These are phyloP conservation scores for Rana temporaria DNA, from an alignment of 2,113 vertebrate species.

Conservation along the genomic window DNA sequence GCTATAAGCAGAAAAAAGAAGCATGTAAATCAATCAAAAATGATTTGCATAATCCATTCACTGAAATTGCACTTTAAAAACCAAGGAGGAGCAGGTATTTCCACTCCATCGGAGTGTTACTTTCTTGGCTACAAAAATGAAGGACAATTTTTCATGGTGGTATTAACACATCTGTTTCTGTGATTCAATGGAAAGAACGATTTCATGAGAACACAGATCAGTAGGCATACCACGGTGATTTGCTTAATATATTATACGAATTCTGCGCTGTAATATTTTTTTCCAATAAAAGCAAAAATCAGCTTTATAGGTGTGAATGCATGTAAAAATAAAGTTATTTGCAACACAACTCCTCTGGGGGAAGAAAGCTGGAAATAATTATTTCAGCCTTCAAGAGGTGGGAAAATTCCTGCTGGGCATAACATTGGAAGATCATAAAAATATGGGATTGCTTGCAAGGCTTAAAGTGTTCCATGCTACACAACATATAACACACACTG, in stretches of 20 bases:
- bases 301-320: constrained; percentile 63
- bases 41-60: constrained; percentile 26
- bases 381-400: constrained; percentile 47
- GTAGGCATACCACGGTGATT: constrained; percentile 67
- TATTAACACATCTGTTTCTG: constrained; percentile 79
- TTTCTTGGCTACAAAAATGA: constrained; percentile 71
- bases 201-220: constrained; percentile 77
- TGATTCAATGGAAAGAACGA: constrained; percentile 76
- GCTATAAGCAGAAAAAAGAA: constrained; percentile 72
- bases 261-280: constrained; percentile 59
- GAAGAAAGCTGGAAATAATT: constrained; percentile 60
- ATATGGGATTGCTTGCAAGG: constrained; percentile 8
- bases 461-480: constrained; percentile 57
- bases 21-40: neutral
- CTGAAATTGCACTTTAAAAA: constrained; percentile 57
- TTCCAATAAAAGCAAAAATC: constrained; percentile 66
- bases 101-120: constrained; percentile 65
- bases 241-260: constrained; percentile 65
- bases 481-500: constrained; percentile 41
- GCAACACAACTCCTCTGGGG: constrained; percentile 55
- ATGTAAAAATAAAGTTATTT: constrained; percentile 60
- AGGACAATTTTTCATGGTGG: constrained; percentile 77
- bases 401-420: constrained; percentile 58
- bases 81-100: constrained; percentile 53
- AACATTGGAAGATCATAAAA: constrained; percentile 61